These are phyloP conservation scores for Falco concolor DNA, from an alignment of 2,797 vertebrate species.

Conservation along the genomic window DNA sequence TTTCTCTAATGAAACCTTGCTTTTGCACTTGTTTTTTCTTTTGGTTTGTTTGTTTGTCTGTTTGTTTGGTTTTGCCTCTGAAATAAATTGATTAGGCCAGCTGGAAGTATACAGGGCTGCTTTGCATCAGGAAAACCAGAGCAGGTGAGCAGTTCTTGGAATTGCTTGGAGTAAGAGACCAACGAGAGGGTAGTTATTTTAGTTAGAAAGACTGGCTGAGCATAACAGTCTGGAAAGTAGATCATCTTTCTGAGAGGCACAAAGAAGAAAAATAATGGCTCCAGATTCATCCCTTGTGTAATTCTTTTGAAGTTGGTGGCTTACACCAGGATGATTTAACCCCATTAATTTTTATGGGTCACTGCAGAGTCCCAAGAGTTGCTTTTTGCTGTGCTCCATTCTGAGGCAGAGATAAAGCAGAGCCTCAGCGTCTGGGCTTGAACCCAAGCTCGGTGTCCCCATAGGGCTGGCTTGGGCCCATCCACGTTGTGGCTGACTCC, in stretches of 20 bases:
- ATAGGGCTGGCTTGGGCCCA: background rate
- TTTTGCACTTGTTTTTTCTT: background rate
- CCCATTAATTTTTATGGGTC: slow-evolving; percentile 51
- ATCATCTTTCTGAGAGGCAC: slow-evolving; percentile 46
- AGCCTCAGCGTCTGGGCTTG: background rate
- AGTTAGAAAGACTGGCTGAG: background rate
- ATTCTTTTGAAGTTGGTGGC: slow-evolving; percentile 47
- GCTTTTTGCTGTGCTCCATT: background rate
- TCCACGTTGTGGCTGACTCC: background rate
- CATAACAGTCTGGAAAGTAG: slow-evolving; percentile 39
- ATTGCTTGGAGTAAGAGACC: background rate
- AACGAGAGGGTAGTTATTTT: background rate
- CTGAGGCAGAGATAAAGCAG: slow-evolving; percentile 52
- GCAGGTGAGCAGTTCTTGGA: background rate
- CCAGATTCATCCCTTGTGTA: slow-evolving; percentile 34
- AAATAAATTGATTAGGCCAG: background rate
- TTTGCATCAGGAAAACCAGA: background rate
- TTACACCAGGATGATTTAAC: slow-evolving; percentile 32
- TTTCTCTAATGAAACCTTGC: background rate
- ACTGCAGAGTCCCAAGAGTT: slow-evolving; percentile 9
- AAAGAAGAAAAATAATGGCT: slow-evolving; percentile 30
- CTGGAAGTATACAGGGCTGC: background rate
- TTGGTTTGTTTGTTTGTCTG: background rate
- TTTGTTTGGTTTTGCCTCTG: background rate
- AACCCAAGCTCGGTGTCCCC: slow-evolving; percentile 27